phyloP scores from a whole-genome alignment of 92 coral and sea anemone genomes.

The Scolanthus callimorphus region DNA sequence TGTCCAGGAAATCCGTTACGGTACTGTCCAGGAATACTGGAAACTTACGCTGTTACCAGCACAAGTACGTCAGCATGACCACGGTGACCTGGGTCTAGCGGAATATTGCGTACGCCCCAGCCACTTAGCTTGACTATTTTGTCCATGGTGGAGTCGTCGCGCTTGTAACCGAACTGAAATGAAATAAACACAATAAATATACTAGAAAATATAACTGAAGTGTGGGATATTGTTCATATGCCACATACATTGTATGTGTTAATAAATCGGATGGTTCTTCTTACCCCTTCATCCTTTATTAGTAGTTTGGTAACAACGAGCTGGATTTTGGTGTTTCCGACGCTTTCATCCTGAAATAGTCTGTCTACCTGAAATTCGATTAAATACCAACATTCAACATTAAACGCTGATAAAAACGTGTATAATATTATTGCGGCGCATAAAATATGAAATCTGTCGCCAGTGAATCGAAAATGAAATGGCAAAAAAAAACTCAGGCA shows the following conservation, averaged over 20 bases:
- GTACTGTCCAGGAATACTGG: too few species aligned
- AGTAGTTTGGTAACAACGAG: conserved; percentile 57
- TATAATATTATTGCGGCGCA: too few species aligned
- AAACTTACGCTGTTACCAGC: conserved; percentile 62
- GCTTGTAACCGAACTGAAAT: conserved; percentile 55
- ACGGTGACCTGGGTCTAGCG: conserved; percentile 37
- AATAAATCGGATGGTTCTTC: too few species aligned
- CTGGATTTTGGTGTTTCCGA: conserved; percentile 60
- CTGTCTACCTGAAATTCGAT: conserved; percentile 39
- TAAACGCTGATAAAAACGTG: too few species aligned
- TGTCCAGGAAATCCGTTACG: too few species aligned
- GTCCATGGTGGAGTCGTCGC: conserved; percentile 8
- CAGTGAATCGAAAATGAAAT: too few species aligned
- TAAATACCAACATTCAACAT: too few species aligned
- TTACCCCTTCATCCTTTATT: conserved; percentile 65
- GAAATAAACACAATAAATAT: not conserved
- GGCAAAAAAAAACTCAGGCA: too few species aligned
- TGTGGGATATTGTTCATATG: too few species aligned
- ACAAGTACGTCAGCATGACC: conserved; percentile 68
- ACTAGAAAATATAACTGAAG: not conserved
- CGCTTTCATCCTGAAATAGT: conserved; percentile 73
- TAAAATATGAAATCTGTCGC: too few species aligned
- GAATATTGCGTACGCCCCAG: conserved; percentile 55
- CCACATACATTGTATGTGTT: too few species aligned
- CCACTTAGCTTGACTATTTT: conserved; percentile 29